Evolutionary conservation across 1,140 invertebrate species (phyloP).

Genomic region (Akabosia matsudoensis): DNA sequence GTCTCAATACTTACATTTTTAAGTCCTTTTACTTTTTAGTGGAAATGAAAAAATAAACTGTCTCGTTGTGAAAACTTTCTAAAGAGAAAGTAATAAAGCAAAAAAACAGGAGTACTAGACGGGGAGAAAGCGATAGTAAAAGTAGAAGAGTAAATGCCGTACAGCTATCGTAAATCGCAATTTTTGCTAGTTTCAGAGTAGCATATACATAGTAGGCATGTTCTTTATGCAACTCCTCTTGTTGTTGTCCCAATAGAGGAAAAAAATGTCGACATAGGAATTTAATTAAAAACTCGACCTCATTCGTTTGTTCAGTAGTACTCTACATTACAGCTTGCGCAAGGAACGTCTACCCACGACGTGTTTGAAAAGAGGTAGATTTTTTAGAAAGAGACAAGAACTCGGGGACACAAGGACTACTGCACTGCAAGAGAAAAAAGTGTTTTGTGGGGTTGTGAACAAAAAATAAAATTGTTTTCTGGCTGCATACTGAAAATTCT

Average conservation of each 20-base stretch:
- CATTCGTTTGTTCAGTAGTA: slow-evolving; percentile 9
- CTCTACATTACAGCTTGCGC: background rate
- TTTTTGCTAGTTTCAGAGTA: background rate
- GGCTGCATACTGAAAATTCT: background rate
- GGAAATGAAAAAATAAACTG: background rate
- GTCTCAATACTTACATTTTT: too few relatives aligned
- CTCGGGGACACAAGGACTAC: too few relatives aligned
- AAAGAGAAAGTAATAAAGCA: background rate
- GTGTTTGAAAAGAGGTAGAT: background rate
- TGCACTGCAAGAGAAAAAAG: slow-evolving; percentile 10
- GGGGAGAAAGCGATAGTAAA: background rate
- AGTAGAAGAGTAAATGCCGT: too few relatives aligned
- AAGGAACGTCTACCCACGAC: background rate
- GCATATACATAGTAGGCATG: background rate
- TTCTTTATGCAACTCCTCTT: background rate
- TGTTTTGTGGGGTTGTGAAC: background rate
- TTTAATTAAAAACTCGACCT: slow-evolving; percentile 24
- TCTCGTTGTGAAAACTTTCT: background rate
- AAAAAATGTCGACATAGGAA: slow-evolving; percentile 25
- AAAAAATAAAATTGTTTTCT: background rate
- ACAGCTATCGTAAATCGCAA: slow-evolving; percentile 10
- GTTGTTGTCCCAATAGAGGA: background rate
- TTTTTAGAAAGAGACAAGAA: too few relatives aligned
- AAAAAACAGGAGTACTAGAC: background rate
- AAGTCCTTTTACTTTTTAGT: too few relatives aligned